These are phyloP conservation scores for Erythrolamprus reginae DNA, from an alignment of 2,113 vertebrate genomes.

Conservation along the genomic window DNA sequence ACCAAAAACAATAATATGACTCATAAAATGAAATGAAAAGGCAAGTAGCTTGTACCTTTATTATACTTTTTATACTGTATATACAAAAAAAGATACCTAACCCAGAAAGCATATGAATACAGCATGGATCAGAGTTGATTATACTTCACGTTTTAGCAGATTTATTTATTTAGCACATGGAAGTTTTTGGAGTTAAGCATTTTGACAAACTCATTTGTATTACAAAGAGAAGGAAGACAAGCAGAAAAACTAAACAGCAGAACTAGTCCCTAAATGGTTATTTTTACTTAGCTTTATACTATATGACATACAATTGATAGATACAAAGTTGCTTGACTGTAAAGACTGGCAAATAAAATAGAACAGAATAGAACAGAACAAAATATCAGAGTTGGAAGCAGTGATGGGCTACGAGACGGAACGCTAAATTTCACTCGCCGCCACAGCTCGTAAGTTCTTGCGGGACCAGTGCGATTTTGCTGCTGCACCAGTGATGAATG, in stretches of 20 bases:
- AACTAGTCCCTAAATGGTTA: neutral
- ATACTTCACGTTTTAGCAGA: neutral
- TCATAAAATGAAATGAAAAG: neutral
- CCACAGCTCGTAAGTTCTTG: too few species aligned
- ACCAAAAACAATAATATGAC: neutral
- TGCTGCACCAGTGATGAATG: too few species aligned
- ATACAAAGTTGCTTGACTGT: neutral
- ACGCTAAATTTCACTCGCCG: too few species aligned
- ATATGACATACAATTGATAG: neutral
- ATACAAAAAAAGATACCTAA: neutral
- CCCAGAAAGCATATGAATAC: neutral
- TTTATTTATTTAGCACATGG: neutral
- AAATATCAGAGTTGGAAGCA: too few species aligned
- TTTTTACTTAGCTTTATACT: slow-evolving; percentile 3
- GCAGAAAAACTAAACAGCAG: neutral
- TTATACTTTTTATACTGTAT: neutral
- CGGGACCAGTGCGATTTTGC: too few species aligned
- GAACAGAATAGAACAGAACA: too few species aligned
- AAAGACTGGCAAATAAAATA: slow-evolving; percentile 4
- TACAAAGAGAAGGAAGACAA: neutral
- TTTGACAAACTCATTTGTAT: neutral
- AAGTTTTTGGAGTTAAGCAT: neutral
- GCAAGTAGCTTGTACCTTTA: neutral
- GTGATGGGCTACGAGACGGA: too few species aligned
- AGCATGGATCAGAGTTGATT: neutral